Percentiles rank a stretch among this genome's conserved stretches.
Conservation (phyloP, 2,888 invertebrate genomes). For the Heliconius hortense region DNA sequence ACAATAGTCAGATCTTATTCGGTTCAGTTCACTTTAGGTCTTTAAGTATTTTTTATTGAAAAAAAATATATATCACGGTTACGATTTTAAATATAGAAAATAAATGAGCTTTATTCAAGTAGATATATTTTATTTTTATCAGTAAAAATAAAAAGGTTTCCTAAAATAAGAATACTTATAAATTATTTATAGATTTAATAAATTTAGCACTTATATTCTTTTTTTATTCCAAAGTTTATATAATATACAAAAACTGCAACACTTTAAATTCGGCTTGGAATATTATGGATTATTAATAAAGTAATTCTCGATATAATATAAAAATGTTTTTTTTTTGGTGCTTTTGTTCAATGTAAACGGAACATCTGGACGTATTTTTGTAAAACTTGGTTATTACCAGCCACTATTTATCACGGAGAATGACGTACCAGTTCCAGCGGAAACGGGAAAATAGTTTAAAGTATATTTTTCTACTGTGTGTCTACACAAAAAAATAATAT, state of each 20-base stretch:
- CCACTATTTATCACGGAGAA: background rate
- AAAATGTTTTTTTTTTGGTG: background rate
- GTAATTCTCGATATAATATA: background rate
- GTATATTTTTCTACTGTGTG: background rate
- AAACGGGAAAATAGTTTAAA: background rate
- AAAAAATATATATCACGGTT: background rate
- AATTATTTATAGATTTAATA: too few relatives aligned
- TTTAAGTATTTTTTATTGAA: background rate
- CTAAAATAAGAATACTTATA: too few relatives aligned
- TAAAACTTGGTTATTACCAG: background rate
- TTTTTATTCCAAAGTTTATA: too few relatives aligned
- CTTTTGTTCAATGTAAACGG: background rate
- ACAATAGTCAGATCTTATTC: too few relatives aligned
- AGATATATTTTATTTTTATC: background rate
- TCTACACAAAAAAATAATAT: background rate
- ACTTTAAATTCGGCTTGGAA: too few relatives aligned
- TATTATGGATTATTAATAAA: background rate
- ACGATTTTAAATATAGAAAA: background rate
- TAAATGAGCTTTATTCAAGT: background rate
- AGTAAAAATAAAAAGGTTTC: background rate
- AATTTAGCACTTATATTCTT: too few relatives aligned
- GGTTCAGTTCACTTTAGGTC: too few relatives aligned
- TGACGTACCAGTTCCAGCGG: conserved; percentile 8
- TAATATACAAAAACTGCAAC: too few relatives aligned
- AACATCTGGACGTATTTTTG: background rate